phyloP scores from a whole-genome alignment of 2,888 invertebrate genomes.

The Callyntrura sp. region DNA sequence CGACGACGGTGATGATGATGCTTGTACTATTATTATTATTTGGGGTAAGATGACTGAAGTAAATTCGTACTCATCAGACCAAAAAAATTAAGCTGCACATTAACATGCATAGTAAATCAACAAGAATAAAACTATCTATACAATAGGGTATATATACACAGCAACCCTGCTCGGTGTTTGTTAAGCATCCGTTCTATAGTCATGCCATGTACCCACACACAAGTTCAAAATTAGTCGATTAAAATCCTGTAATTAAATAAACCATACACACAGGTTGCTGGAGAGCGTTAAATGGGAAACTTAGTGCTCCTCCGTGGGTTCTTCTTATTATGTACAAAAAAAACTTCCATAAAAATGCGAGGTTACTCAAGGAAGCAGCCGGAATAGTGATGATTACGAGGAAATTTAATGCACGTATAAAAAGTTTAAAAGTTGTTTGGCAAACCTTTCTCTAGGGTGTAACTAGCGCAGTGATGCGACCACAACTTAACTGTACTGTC shows the following conservation, averaged over 20 bases:
- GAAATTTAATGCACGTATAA: conserved; percentile 14
- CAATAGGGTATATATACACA: neutral
- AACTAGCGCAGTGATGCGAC: neutral
- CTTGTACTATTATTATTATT: neutral
- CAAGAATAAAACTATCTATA: neutral
- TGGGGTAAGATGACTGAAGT: neutral
- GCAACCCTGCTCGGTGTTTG: neutral
- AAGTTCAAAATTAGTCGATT: conserved; percentile 31
- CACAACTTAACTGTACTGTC: conserved; percentile 1
- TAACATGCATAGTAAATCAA: too few species aligned
- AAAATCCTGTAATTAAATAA: conserved; percentile 45
- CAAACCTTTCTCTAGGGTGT: conserved; percentile 40
- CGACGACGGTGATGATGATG: conserved; percentile 1
- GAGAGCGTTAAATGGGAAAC: too few species aligned
- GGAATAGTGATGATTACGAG: conserved; percentile 6
- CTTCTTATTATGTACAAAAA: too few species aligned
- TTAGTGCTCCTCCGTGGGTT: too few species aligned
- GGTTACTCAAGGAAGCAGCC: too few species aligned
- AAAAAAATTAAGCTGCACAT: too few species aligned
- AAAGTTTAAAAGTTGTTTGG: conserved; percentile 45
- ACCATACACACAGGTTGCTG: too few species aligned
- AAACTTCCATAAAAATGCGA: too few species aligned
- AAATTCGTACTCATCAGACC: neutral
- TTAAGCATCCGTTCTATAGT: too few species aligned
- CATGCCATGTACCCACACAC: neutral